Percentiles rank a stretch among this genome's conserved stretches.
Evolutionary conservation across 2,888 invertebrate species (phyloP).

Genomic region (Nephrocerus scutellatus): DNA sequence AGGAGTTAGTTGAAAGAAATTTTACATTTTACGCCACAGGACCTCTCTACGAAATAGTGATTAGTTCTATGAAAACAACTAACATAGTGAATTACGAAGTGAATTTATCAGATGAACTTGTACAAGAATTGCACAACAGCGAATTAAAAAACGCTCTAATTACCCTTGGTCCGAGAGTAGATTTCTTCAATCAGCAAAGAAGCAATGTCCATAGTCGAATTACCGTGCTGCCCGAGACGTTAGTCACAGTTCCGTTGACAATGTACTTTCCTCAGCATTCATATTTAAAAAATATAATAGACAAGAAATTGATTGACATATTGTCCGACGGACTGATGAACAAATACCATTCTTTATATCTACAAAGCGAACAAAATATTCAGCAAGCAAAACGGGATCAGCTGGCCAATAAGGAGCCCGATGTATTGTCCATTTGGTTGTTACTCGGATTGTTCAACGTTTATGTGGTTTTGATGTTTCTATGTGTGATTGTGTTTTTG

Average conservation of each 20-base stretch:
- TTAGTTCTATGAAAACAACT: too few species aligned
- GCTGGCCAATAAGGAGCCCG: too few species aligned
- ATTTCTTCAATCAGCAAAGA: background rate
- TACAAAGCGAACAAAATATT: too few species aligned
- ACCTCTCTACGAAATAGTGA: conserved; percentile 22
- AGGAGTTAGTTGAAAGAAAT: conserved; percentile 11
- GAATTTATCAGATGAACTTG: too few species aligned
- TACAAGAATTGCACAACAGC: too few species aligned
- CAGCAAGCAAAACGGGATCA: too few species aligned
- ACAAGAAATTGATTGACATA: conserved; percentile 6
- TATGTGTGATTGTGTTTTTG: too few species aligned
- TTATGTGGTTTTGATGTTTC: too few species aligned
- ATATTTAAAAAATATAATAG: conserved; percentile 3
- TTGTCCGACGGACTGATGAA: conserved; percentile 11
- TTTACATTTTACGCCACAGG: conserved; percentile 16
- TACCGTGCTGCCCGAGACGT: conserved; percentile 3
- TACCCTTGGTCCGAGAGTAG: background rate
- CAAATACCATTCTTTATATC: conserved; percentile 23
- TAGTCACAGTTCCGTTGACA: conserved; percentile 8
- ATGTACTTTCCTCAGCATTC: conserved; percentile 17
- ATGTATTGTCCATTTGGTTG: too few species aligned
- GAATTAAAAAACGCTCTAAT: conserved; percentile 4
- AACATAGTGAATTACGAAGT: too few species aligned
- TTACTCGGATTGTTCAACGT: too few species aligned
- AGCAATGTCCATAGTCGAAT: background rate